These are phyloP conservation scores for Euphydryas editha DNA, from an alignment of 2,888 invertebrate genomes.

Conservation along the genomic window DNA sequence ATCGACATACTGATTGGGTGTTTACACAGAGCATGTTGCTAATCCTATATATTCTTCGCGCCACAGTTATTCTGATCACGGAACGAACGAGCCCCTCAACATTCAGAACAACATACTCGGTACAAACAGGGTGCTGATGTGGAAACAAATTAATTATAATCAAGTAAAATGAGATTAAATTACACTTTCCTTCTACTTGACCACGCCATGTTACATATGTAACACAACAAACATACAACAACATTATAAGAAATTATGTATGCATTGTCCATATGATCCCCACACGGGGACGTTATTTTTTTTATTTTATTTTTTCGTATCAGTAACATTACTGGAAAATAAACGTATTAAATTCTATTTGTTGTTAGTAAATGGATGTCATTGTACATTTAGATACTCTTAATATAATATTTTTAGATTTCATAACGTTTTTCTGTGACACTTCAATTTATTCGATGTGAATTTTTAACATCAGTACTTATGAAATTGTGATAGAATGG, in stretches of 20 bases:
- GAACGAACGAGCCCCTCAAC: conserved; percentile 39
- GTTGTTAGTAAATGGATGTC: too few species aligned
- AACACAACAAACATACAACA: conserved; percentile 11
- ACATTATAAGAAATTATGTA: neutral
- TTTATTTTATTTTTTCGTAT: too few species aligned
- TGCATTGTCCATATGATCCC: too few species aligned
- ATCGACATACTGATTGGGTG: conserved; percentile 59
- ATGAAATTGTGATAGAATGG: conserved; percentile 17
- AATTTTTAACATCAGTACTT: neutral
- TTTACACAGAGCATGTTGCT: conserved; percentile 47
- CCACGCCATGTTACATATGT: conserved; percentile 36
- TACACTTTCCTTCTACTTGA: conserved; percentile 33
- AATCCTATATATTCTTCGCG: conserved; percentile 44
- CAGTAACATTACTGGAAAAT: too few species aligned
- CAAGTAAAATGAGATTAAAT: conserved; percentile 43
- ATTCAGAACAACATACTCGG: conserved; percentile 36
- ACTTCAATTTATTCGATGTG: neutral
- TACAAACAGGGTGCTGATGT: conserved; percentile 36
- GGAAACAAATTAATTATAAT: conserved; percentile 47
- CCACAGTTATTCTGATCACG: conserved; percentile 46
- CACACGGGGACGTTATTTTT: too few species aligned
- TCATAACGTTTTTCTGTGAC: neutral
- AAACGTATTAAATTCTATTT: too few species aligned
- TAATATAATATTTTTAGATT: too few species aligned
- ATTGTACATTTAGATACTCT: neutral